Base-by-base conservation (phyloP, 2,113 vertebrate species). In the Cinclus cinclus region DNA sequence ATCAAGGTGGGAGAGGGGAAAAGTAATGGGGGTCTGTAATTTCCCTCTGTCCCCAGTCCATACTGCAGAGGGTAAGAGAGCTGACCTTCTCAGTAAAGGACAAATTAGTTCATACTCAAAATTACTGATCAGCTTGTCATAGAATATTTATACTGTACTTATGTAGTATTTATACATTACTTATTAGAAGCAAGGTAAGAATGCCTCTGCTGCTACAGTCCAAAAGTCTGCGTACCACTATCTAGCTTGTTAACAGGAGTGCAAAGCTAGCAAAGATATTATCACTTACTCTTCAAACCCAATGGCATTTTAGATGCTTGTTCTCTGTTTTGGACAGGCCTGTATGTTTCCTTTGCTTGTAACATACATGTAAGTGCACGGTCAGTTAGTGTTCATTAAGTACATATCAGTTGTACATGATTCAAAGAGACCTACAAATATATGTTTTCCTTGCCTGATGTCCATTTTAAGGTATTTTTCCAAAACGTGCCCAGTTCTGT, bases 381-480 rank as follows among this genome's bases (percentile, higher is more conserved):
- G 19, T 73, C 28, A 39, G 3, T 37, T 70, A 50, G 11, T 14
- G 9, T 76, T 73, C 69, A 30, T 70, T 60, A 13, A 3, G 11
- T 58, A 46, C 25, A 0, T 35, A 50, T 64, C 71, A 55, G 21
- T 12, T 74, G 60, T 24, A 42, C 0, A 0, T 35, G 35, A 63
- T 3, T 31, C 42, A 53, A 81, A 81, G 20, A 63, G 7, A 49
- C 24, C 41, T 69, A 65, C 18, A 83, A 92, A 44, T 64, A 18
- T 11, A 10, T 18, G 30, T 82, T 90, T 52, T 28, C 53, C 15
- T 42, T 81, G 21, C 27, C 30, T 39, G 30, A 35, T 24, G 18
- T 24, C 15, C 20, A 17, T 67, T 88, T 46, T 16, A 87, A 85
- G 64, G 42, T 30, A 47, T 67, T 52, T 73, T 58, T 11, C 33